Base-by-base conservation (phyloP, 2,888 invertebrate genomes). In the Leptarthrus brevirostris region DNA sequence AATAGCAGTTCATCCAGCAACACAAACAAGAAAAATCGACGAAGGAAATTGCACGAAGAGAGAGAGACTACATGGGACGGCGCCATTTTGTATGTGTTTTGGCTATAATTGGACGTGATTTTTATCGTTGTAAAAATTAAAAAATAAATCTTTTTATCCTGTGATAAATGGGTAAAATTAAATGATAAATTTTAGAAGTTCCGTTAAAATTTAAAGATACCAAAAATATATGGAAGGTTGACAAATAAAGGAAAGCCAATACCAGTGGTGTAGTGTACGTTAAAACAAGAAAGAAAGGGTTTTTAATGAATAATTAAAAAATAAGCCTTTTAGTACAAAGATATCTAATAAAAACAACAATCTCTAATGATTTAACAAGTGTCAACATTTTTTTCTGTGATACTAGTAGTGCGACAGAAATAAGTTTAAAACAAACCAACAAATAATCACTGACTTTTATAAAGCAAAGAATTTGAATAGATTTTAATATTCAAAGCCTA, bases 371-470 rank as follows among this genome's bases (percentile, higher is more conserved):
- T n/a, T 6, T 40, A 61, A 61, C 58, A 61, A 61, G 72, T 72
- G 72, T 72, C 61, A 61, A 72, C 72, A 72, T 49, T 72, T 69
- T 72, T 76, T 72, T 72, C 76, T 76, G 76, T 76, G 76, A 76
- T 76, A 76, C 73, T 76, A 69, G 22, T 52, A 26, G 76, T 73
- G 61, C 66, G 74, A 73, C 76, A 73, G 76, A 76, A 75, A 72
- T 40, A 58, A 56, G 34, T 44, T 40, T 14, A 44, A 64, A 26
- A 34, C 14, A 16, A 52, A n/a, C n/a, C n/a, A n/a, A n/a, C n/a
- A n/a, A n/a, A n/a, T n/a, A 24, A 53, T 53, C 30, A 53, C 3
- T 72, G 47, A 24, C n/a, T 36, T 56, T 56, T 34, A 14, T 14
- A 69, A 47, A 18, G 26, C 4, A 53, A 16, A 71, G 16, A 71